Evolutionary conservation across 2,797 vertebrate genomes (phyloP), one percentile per base, ranked within the genome.

Genomic region (Poeciliopsis turneri): DNA sequence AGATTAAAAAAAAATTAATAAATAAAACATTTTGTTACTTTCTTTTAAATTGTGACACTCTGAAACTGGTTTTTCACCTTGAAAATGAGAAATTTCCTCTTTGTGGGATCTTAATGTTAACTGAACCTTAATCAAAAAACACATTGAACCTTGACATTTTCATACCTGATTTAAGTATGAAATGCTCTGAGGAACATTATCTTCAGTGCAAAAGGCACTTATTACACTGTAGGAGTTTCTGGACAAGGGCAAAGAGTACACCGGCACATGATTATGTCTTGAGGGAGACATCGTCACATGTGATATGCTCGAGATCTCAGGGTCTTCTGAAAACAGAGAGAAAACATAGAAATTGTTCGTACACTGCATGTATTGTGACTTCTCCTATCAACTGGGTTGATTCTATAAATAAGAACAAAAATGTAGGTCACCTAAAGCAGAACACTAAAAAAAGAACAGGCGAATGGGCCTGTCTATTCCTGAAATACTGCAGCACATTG

Each of bases 161-260:
- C 89, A 87, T 96, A 98, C 98, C 97, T 97, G 97, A 87, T 97
- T 96, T 84, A 99, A 96, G 94, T 99, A 98, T 5, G 95, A 93
- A 88, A 98, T 92, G 86, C 97, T 97, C 74, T 97, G 97, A 61
- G 96, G 95, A 87, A 97, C 88, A 91, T 98, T 99, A 57, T 98
- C 97, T 89, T 98, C 97, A 47, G 97, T 98, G 95, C 98, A 99
- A 89, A 99, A 99, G 92, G 96, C 96, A 95, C 95, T 96, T 79
- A 95, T 93, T 88, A 96, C 89, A 88, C 86, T 95, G 87, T 96
- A 96, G 81, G 93, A 94, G 84, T 85, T 95, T 95, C 95, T 97
- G 88, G 95, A 93, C 74, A 94, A 93, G 85, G 95, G 94, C 90
- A 96, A 86, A 89, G 94, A 93, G 74, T 88, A 92, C 72, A 95